Evolutionary conservation across 2,797 vertebrate species (phyloP).

Genomic region (Muscicapa striata): DNA sequence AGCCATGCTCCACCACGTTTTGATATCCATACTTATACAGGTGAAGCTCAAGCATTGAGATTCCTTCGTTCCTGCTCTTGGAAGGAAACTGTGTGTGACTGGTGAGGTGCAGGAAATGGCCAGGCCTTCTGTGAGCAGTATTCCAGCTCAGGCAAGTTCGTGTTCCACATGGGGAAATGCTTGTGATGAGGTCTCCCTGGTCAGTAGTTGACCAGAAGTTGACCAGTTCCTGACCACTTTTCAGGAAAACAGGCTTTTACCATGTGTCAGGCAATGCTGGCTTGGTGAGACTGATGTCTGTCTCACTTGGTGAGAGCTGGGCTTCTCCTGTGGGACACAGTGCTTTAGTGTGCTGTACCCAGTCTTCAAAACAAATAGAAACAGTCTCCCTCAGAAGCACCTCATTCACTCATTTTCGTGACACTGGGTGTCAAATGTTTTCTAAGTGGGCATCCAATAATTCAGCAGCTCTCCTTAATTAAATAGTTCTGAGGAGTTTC

Average conservation of each 20-base stretch:
- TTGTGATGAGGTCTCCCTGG: not conserved
- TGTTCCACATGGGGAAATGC: not conserved
- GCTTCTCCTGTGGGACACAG: not conserved
- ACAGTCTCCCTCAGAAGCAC: not conserved
- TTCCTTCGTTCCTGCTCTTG: not conserved
- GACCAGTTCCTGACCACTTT: not conserved
- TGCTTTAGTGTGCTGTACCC: not conserved
- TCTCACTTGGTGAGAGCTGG: not conserved
- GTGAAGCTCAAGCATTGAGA: not conserved
- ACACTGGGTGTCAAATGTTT: not conserved
- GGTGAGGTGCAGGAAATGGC: not conserved
- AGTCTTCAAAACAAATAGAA: not conserved
- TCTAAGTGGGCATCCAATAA: accelerated
- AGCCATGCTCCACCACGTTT: not conserved
- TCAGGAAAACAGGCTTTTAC: not conserved
- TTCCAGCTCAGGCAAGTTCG: not conserved
- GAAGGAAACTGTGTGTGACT: not conserved
- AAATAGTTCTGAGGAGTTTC: not conserved
- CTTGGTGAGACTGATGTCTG: not conserved
- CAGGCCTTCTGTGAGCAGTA: not conserved
- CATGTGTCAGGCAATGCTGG: accelerated
- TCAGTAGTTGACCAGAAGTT: not conserved
- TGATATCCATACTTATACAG: not conserved
- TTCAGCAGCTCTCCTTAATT: not conserved
- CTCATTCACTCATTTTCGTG: not conserved